Base-by-base conservation (phyloP, 1,140 invertebrate species). In the Aporrectodea caliginosa region DNA sequence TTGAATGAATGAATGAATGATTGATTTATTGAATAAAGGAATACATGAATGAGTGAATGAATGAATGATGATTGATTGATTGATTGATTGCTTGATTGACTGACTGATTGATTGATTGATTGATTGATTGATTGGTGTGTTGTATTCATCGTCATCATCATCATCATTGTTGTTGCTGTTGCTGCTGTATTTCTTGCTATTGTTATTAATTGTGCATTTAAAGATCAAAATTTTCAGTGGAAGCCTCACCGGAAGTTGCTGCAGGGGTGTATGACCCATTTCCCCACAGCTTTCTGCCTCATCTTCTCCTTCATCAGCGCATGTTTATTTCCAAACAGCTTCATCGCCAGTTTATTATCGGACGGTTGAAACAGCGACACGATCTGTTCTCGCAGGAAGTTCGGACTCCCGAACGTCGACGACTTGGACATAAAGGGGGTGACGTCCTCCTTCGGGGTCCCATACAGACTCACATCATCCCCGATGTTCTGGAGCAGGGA, bases 391-490 rank as follows among this genome's bases (percentile, higher is more conserved):
- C 84, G 85, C 71, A 88, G 75, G 75, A 35, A 76, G 75, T 35
- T 76, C n/a, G 32, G 33, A 32, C 32, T 78, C 43, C n/a, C 35
- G 68, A 35, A 35, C 43, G 29, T 78, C 29, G 35, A 68, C 6
- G 77, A 70, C 2, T 75, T 69, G n/a, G 68, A 35, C 27, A 43
- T 75, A 29, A 22, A 78, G 0, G 85, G 83, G 27, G 84, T 80
- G 86, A 94, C 92, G 85, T 97, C 95, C 90, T 98, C 96, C 90
- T 98, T 97, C 83, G 96, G 95, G 84, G 96, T 98, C 84, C 96
- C 96, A 90, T 98, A 98, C 84, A 98, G 92, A 87, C 94, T 96
- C 85, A 95, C 93, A 90, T 97, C 95, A 92, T 98, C 95, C 71
- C 86, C 87, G 70, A 86, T 58, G 29, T 82, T 82, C 77, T 85